Evolutionary conservation across 2,797 vertebrate genomes (phyloP).

Genomic region (Odontamblyopus lacepedii): DNA sequence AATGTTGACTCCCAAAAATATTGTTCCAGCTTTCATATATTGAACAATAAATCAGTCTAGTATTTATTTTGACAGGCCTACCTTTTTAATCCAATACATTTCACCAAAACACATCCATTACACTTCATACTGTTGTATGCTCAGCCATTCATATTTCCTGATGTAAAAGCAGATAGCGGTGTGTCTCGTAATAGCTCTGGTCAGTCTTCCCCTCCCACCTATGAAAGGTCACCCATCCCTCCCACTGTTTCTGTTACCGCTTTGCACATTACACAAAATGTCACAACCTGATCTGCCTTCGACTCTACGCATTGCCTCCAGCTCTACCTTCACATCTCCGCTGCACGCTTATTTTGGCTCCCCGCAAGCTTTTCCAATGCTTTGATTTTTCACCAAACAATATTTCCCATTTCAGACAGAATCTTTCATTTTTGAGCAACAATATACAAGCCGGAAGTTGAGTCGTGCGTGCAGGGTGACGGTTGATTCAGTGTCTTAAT

Average conservation of each 20-base stretch:
- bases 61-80: neutral
- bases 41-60: no score
- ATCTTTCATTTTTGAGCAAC: constrained; percentile 69
- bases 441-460: constrained; percentile 62
- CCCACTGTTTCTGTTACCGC: constrained; percentile 57
- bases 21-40: no score
- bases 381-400: constrained; percentile 41
- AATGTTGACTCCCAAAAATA: no score
- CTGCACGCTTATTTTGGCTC: constrained; percentile 55
- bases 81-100: neutral
- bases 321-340: constrained; percentile 55
- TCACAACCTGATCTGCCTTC: constrained; percentile 66
- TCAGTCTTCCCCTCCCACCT: constrained; percentile 54
- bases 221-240: constrained; percentile 68
- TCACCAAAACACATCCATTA: neutral
- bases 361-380: constrained; percentile 53
- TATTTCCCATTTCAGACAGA: constrained; percentile 49
- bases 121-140: neutral
- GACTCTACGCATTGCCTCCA: constrained; percentile 41
- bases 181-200: constrained; percentile 36
- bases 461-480: constrained; percentile 2
- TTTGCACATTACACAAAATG: constrained; percentile 69
- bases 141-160: constrained; percentile 22
- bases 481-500: constrained; percentile 64
- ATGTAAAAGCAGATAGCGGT: constrained; percentile 47